phyloP scores from a whole-genome alignment of 2,888 invertebrate genomes.

The Perizoma affinitatum region DNA sequence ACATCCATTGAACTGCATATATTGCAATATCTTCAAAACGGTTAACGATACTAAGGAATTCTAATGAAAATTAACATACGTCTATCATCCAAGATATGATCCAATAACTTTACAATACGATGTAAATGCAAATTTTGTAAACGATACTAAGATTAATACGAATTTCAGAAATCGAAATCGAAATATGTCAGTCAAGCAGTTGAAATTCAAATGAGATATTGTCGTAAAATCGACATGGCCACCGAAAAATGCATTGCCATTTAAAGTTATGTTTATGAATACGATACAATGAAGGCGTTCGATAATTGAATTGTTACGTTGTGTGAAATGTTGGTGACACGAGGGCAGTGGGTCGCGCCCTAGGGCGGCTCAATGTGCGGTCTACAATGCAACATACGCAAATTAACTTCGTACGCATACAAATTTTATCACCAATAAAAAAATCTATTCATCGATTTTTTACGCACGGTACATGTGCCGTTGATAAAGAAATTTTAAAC shows the following conservation, averaged over 20 bases:
- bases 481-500: conserved; percentile 73
- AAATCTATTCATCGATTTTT: conserved; percentile 74
- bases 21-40: conserved; percentile 57
- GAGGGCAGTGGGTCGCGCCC: conserved; percentile 81
- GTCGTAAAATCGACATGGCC: conserved; percentile 65
- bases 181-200: conserved; percentile 55
- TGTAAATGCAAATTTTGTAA: conserved; percentile 72
- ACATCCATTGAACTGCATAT: conserved; percentile 60
- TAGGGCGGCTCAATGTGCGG: conserved; percentile 66
- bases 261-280: conserved; percentile 68
- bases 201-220: conserved; percentile 71
- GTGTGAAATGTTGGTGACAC: conserved; percentile 61
- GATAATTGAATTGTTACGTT: conserved; percentile 73
- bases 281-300: conserved; percentile 59
- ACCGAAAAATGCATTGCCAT: conserved; percentile 64
- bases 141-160: conserved; percentile 59
- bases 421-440: conserved; percentile 80
- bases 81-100: conserved; percentile 78
- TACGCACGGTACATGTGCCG: conserved; percentile 58
- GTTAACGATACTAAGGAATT: conserved; percentile 56
- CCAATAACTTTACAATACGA: conserved; percentile 66
- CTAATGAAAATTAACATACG: conserved; percentile 74
- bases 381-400: conserved; percentile 78
- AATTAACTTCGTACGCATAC: conserved; percentile 75
- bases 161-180: conserved; percentile 40